Conservation (phyloP, 2,888 invertebrate species). For the Saturnia japonica region DNA sequence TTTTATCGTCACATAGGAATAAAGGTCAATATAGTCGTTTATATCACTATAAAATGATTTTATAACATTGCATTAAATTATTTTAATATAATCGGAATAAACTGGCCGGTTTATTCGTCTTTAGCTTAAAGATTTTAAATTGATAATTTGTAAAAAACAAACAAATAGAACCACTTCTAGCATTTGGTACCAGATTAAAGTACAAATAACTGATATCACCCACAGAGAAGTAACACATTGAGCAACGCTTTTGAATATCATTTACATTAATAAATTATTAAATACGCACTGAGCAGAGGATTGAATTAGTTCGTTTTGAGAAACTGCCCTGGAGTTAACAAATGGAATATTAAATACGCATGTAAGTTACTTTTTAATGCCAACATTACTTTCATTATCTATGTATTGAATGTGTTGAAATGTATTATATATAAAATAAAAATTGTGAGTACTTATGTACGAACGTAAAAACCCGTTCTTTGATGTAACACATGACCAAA, state of each 20-base stretch:
- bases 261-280: conserved; percentile 49
- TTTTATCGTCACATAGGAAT: conserved; percentile 49
- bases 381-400: too few species aligned
- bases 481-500: too few species aligned
- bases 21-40: conserved; percentile 56
- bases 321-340: conserved; percentile 15
- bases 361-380: background rate
- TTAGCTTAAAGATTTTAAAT: conserved; percentile 50
- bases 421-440: too few species aligned
- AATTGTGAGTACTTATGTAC: too few species aligned
- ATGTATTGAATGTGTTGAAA: too few species aligned
- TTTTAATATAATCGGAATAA: conserved; percentile 62
- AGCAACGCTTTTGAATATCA: conserved; percentile 55
- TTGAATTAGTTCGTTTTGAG: conserved; percentile 11
- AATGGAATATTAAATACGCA: conserved; percentile 5
- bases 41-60: conserved; percentile 54
- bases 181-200: conserved; percentile 35
- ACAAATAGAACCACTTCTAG: conserved; percentile 43
- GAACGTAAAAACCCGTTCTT: too few species aligned
- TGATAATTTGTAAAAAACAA: conserved; percentile 51
- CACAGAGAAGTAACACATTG: conserved; percentile 63
- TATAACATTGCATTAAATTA: conserved; percentile 60
- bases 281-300: conserved; percentile 17
- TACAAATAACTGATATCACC: conserved; percentile 54
- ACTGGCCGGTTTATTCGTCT: conserved; percentile 53